Conservation (phyloP, 2,888 invertebrate genomes). For the Oconnorella tubifera region DNA sequence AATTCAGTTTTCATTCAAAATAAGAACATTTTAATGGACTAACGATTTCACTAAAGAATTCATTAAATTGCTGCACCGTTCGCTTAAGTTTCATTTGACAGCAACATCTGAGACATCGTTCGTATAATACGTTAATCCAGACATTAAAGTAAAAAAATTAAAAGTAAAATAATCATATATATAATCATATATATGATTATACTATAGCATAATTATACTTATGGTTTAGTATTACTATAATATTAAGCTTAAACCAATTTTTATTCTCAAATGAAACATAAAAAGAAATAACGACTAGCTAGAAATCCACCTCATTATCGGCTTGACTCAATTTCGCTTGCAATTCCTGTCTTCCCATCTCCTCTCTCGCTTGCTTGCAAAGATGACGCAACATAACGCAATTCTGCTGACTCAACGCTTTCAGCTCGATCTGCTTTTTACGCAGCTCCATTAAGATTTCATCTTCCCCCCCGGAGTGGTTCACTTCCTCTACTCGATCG, state of each 20-base stretch:
- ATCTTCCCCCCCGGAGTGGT: constrained; percentile 63
- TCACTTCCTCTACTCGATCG: constrained; percentile 46
- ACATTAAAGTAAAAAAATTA: neutral
- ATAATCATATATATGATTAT: too few relatives aligned
- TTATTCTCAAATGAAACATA: neutral
- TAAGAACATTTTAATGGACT: too few relatives aligned
- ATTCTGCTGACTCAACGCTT: constrained; percentile 64
- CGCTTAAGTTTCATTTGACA: too few relatives aligned
- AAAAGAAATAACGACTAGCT: neutral
- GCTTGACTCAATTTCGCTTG: constrained; percentile 71
- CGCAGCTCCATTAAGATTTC: constrained; percentile 84
- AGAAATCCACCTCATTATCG: constrained; percentile 59
- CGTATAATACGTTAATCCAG: neutral
- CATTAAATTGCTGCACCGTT: too few relatives aligned
- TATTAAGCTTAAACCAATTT: too few relatives aligned
- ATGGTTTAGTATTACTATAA: too few relatives aligned
- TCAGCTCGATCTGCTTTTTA: constrained; percentile 74
- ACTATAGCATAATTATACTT: too few relatives aligned
- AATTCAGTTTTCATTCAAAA: too few relatives aligned
- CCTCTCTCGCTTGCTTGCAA: constrained; percentile 70
- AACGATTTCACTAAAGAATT: too few relatives aligned
- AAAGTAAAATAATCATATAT: too few relatives aligned
- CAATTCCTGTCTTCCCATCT: constrained; percentile 73
- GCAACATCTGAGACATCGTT: too few relatives aligned
- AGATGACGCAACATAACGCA: constrained; percentile 63